Conservation (phyloP, 2,113 vertebrate genomes). For the Neodontobutis hainanensis region DNA sequence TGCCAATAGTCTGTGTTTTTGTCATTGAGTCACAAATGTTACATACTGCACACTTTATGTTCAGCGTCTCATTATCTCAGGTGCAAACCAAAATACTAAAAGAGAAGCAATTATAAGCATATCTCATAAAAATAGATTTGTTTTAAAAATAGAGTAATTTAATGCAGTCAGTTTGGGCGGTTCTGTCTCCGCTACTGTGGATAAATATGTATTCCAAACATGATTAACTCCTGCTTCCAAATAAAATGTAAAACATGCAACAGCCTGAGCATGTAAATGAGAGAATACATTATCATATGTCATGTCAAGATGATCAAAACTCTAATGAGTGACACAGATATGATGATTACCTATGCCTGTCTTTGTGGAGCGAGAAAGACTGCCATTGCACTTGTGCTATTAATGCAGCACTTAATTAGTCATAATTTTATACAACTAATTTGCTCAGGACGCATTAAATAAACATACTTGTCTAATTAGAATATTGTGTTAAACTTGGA, state of each 20-base stretch:
- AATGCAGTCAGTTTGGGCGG: conserved; percentile 8
- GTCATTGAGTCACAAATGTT: conserved; percentile 70
- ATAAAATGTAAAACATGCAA: conserved; percentile 56
- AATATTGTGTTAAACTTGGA: conserved; percentile 74
- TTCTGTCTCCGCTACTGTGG: not conserved
- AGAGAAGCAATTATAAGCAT: not conserved
- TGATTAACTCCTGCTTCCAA: conserved; percentile 30
- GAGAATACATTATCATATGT: conserved; percentile 62
- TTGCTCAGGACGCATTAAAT: conserved; percentile 78
- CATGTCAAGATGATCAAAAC: conserved; percentile 68
- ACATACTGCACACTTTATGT: not conserved
- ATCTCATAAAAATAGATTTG: not conserved
- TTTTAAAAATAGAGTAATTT: conserved; percentile 7
- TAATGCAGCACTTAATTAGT: conserved; percentile 79
- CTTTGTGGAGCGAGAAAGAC: conserved; percentile 55
- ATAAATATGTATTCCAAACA: conserved; percentile 19
- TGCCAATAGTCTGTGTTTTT: conserved; percentile 68
- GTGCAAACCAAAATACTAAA: not conserved
- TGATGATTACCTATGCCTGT: conserved; percentile 68
- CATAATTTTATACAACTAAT: conserved; percentile 80
- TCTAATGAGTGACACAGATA: conserved; percentile 74
- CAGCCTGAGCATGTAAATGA: conserved; percentile 47
- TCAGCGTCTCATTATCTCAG: too few relatives aligned
- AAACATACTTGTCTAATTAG: conserved; percentile 79
- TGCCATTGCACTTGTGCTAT: conserved; percentile 60